Percentiles rank a stretch among this genome's conserved stretches.
These are phyloP conservation scores for Brachionus angularis DNA, from an alignment of 1,140 invertebrate genomes.

Conservation along the genomic window DNA sequence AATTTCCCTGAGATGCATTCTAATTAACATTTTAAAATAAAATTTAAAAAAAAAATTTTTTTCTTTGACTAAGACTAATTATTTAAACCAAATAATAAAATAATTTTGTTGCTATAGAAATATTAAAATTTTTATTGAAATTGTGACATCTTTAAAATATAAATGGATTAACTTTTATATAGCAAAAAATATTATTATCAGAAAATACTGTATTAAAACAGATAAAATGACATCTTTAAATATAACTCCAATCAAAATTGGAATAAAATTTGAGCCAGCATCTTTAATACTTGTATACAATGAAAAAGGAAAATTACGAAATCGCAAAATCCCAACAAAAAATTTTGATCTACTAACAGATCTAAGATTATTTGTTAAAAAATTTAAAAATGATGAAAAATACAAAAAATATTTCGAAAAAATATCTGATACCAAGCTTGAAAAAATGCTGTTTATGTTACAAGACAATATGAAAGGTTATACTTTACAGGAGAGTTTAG, in stretches of 20 bases:
- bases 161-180: no score
- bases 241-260: slow-evolving; percentile 22
- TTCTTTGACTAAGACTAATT: no score
- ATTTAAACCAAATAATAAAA: no score
- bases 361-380: not conserved
- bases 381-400: slow-evolving; percentile 17
- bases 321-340: slow-evolving; percentile 28
- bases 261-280: slow-evolving; percentile 21
- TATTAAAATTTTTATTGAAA: no score
- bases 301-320: slow-evolving; percentile 13
- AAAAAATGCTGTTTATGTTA: slow-evolving; percentile 38
- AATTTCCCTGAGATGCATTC: not conserved
- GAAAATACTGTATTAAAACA: no score
- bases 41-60: no score
- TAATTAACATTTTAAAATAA: no score
- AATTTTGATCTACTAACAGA: slow-evolving; percentile 28
- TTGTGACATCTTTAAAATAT: no score
- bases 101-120: no score
- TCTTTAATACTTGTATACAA: slow-evolving; percentile 18
- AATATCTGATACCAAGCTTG: slow-evolving; percentile 12
- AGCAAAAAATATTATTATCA: no score
- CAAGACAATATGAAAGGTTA: slow-evolving; percentile 41
- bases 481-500: slow-evolving; percentile 28
- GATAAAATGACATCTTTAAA: slow-evolving; percentile 13
- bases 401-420: slow-evolving; percentile 39